Percentiles rank a stretch among this genome's conserved stretches.
Conservation (phyloP, 2,113 vertebrate species). For the Aphyosemion australe region DNA sequence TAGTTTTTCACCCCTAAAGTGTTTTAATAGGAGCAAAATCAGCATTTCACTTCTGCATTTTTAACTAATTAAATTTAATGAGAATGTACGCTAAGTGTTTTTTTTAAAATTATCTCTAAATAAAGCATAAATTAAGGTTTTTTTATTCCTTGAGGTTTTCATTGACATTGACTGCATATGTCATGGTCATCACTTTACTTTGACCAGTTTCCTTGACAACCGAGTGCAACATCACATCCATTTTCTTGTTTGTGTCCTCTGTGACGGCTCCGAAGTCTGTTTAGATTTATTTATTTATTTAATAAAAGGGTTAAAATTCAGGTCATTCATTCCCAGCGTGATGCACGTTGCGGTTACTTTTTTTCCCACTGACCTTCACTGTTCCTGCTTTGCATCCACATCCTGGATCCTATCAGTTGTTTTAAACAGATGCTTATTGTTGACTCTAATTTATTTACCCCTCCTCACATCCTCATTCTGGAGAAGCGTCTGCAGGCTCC, state of each 20-base stretch:
- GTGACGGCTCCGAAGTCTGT: slow-evolving; percentile 42
- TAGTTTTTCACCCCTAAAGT: no score
- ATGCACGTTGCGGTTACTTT: slow-evolving; percentile 19
- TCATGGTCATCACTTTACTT: slow-evolving; percentile 29
- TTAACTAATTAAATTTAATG: no score
- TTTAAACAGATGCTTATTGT: slow-evolving; percentile 63
- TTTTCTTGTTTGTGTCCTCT: slow-evolving; percentile 55
- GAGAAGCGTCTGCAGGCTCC: slow-evolving; percentile 36
- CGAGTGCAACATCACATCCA: slow-evolving; percentile 47
- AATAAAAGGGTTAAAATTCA: slow-evolving; percentile 10
- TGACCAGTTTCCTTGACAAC: slow-evolving; percentile 71
- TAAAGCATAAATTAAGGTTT: no score
- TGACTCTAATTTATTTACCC: slow-evolving; percentile 66
- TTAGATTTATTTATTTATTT: slow-evolving; percentile 57
- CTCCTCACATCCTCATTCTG: slow-evolving; percentile 28
- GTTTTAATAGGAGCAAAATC: no score
- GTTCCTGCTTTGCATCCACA: slow-evolving; percentile 6
- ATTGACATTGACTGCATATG: background rate
- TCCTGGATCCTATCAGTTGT: slow-evolving; percentile 54
- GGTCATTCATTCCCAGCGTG: slow-evolving; percentile 9
- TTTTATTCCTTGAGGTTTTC: background rate
- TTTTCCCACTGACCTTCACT: slow-evolving; percentile 20
- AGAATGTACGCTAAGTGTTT: no score
- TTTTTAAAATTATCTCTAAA: background rate
- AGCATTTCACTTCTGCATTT: no score